Evolutionary conservation across 2,113 vertebrate species (phyloP).

Genomic region (Anthoscopus minutus): DNA sequence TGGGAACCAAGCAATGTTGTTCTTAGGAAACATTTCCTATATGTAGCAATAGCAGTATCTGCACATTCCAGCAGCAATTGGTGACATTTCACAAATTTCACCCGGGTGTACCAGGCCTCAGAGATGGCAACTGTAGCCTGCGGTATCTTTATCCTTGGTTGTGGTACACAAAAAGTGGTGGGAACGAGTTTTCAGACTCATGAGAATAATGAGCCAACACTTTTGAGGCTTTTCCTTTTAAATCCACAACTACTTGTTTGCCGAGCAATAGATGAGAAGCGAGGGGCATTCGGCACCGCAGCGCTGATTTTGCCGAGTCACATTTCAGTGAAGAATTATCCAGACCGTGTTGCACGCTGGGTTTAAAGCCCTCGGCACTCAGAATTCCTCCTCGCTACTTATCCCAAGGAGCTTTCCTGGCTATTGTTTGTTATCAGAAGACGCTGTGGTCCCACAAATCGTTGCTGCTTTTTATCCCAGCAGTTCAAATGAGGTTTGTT

Average conservation of each 20-base stretch:
- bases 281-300: background rate
- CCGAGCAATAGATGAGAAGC: background rate
- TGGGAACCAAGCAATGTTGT: background rate
- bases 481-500: background rate
- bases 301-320: background rate
- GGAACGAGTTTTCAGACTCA: background rate
- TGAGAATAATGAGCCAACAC: background rate
- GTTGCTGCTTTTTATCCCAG: background rate
- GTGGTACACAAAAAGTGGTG: fast-evolving
- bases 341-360: background rate
- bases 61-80: background rate
- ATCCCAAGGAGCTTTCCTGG: background rate
- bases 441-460: background rate
- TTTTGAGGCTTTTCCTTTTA: background rate
- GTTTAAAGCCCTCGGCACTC: background rate
- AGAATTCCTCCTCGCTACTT: background rate
- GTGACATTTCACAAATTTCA: background rate
- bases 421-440: background rate
- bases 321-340: background rate
- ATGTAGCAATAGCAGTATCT: background rate
- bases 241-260: background rate
- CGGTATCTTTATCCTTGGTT: background rate
- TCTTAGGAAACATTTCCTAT: background rate
- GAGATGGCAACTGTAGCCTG: background rate
- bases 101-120: background rate